Conservation (phyloP, 1,140 invertebrate genomes). For the Heliconius melpomene region DNA sequence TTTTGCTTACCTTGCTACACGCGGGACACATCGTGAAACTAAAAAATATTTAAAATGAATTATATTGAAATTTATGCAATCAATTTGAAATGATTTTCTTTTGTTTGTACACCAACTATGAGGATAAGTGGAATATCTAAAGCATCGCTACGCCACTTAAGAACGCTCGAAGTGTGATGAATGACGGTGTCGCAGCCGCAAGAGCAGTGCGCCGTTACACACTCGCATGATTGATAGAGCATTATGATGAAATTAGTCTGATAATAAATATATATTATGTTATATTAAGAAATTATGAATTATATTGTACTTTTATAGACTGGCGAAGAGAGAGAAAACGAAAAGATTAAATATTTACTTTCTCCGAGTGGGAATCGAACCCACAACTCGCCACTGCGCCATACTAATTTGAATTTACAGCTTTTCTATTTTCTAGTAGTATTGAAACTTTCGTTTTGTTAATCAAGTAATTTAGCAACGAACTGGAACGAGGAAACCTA, state of each 20-base stretch:
- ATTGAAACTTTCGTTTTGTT: neutral
- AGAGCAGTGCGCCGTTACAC: constrained; percentile 43
- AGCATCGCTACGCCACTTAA: constrained; percentile 67
- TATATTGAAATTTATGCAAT: neutral
- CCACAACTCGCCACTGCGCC: no score
- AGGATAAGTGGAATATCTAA: constrained; percentile 54
- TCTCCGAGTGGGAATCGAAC: no score
- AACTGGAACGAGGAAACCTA: neutral
- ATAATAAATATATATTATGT: constrained; percentile 8
- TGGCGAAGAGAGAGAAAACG: no score
- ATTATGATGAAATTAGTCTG: constrained; percentile 49
- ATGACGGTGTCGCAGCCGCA: constrained; percentile 58
- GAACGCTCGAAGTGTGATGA: constrained; percentile 74
- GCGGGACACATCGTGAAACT: no score
- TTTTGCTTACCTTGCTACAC: no score
- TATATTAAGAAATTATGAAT: neutral
- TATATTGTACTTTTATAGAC: neutral
- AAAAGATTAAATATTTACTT: no score
- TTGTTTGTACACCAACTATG: constrained; percentile 45
- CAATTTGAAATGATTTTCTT: constrained; percentile 5
- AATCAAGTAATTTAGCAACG: neutral
- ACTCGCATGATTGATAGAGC: constrained; percentile 69
- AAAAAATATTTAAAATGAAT: no score
- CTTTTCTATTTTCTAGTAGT: neutral
- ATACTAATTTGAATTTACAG: neutral